Evolutionary conservation across 2,797 vertebrate genomes (phyloP).

Genomic region (Phoebastria nigripes): DNA sequence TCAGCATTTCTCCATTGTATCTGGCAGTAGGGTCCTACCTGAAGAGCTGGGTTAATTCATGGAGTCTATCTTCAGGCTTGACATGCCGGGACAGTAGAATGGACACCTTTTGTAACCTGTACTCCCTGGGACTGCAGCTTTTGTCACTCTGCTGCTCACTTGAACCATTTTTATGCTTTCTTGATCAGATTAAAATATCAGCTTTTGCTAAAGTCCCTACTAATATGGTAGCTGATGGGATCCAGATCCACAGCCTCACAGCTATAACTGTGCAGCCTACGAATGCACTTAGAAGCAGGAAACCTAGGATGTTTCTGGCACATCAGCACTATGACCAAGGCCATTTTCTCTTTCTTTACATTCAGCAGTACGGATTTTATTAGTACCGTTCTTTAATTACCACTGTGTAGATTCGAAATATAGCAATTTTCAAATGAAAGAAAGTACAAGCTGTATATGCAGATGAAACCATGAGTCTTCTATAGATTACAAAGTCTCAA

Average conservation of each 20-base stretch:
- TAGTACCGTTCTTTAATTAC: not conserved
- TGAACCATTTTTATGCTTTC: not conserved
- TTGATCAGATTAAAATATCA: not conserved
- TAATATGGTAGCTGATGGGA: not conserved
- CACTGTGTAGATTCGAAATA: not conserved
- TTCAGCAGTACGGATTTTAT: not conserved
- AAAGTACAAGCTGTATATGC: not conserved
- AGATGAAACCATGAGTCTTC: not conserved
- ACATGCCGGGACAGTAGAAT: not conserved
- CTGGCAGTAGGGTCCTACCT: not conserved
- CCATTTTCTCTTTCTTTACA: not conserved
- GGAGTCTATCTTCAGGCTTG: not conserved
- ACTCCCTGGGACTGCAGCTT: not conserved
- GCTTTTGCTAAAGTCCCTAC: not conserved
- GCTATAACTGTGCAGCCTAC: not conserved
- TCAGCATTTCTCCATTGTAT: not conserved
- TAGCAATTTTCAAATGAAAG: not conserved
- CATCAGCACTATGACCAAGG: not conserved
- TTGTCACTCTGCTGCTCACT: not conserved
- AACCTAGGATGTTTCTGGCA: not conserved
- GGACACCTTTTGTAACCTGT: not conserved
- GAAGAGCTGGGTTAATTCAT: not conserved
- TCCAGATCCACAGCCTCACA: not conserved
- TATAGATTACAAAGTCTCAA: not conserved
- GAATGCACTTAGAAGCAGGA: not conserved